Conservation (phyloP, 2,888 invertebrate species). For the Tachina lurida region DNA sequence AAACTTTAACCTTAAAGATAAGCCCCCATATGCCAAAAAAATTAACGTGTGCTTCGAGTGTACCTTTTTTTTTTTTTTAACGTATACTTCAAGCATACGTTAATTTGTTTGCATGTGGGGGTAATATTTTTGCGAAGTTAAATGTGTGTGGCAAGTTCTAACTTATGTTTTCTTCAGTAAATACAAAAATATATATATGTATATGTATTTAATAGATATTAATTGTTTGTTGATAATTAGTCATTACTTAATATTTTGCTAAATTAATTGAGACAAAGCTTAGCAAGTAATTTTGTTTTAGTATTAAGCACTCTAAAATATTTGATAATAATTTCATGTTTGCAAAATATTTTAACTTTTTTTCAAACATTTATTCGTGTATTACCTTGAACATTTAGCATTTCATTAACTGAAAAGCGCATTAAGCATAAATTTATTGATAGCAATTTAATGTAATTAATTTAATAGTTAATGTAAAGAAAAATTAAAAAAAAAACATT, state of each 20-base stretch:
- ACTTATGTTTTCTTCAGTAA: too few species aligned
- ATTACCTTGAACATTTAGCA: conserved; percentile 53
- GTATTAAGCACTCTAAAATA: conserved; percentile 10
- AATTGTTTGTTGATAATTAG: neutral
- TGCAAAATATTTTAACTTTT: conserved; percentile 5
- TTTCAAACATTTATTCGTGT: neutral
- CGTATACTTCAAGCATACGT: too few species aligned
- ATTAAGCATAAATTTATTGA: conserved; percentile 37
- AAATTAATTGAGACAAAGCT: neutral
- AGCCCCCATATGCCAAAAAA: too few species aligned
- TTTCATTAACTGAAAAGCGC: conserved; percentile 48
- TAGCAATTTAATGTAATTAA: conserved; percentile 55
- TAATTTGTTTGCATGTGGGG: too few species aligned
- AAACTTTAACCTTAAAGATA: too few species aligned
- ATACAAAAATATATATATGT: neutral
- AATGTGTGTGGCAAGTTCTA: too few species aligned
- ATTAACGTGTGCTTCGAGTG: too few species aligned
- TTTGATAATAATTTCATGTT: conserved; percentile 23
- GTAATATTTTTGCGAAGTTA: too few species aligned
- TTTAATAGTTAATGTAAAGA: conserved; percentile 52
- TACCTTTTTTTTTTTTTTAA: too few species aligned
- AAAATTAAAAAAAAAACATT: conserved; percentile 25
- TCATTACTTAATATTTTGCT: neutral
- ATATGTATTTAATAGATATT: neutral
- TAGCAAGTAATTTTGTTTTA: conserved; percentile 17